Percentiles rank a stretch among this genome's conserved stretches.
Conservation (phyloP, 2,113 vertebrate genomes). For the Notiomystis cincta region DNA sequence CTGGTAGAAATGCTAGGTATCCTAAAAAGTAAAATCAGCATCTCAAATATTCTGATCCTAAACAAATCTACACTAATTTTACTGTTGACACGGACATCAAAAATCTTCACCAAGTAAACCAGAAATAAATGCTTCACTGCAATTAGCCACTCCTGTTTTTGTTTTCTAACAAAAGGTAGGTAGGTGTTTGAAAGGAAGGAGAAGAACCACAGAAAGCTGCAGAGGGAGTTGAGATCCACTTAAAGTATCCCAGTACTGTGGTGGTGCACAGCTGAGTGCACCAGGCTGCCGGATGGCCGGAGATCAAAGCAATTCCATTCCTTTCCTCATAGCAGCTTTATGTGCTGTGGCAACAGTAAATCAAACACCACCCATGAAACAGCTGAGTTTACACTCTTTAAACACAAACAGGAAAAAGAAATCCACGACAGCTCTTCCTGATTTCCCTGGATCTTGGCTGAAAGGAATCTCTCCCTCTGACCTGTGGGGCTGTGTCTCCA, state of each 20-base stretch:
- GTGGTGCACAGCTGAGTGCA: neutral
- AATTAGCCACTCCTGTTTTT: neutral
- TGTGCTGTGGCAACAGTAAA: neutral
- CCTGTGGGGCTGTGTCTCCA: neutral
- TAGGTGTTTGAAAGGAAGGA: neutral
- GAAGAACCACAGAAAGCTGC: neutral
- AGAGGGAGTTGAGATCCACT: neutral
- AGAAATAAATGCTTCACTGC: neutral
- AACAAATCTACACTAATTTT: neutral
- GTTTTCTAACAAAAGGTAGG: neutral
- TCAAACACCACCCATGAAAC: neutral
- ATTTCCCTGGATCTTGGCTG: neutral
- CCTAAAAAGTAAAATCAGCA: neutral
- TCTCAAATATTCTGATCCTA: neutral
- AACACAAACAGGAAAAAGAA: neutral
- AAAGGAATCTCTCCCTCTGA: neutral
- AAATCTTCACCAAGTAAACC: neutral
- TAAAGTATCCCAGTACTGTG: fast-evolving
- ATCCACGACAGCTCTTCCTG: neutral
- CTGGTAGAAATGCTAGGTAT: neutral
- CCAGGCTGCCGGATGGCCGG: neutral
- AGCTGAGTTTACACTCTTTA: neutral
- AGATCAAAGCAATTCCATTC: neutral
- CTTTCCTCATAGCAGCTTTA: neutral
- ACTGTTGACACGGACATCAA: neutral